Conservation (phyloP, 2,797 vertebrate species). For the Podarcis siculus region DNA sequence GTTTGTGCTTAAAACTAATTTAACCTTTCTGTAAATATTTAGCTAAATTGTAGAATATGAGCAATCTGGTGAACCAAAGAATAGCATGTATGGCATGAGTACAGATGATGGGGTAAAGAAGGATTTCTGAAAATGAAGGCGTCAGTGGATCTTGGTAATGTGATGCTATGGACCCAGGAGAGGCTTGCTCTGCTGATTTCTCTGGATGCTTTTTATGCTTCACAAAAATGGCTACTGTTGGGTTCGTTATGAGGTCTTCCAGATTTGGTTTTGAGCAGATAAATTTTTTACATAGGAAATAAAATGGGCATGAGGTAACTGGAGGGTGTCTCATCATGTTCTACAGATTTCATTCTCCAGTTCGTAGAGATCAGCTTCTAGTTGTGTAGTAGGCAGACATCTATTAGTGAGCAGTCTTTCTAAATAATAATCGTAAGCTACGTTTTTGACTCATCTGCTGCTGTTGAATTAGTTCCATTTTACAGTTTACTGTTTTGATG, state of each 20-base stretch:
- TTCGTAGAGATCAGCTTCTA: not conserved
- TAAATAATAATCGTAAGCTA: not conserved
- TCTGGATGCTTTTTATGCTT: not conserved
- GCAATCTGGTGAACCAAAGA: not conserved
- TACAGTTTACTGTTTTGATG: not conserved
- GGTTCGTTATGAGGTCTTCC: not conserved
- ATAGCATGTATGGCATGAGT: not conserved
- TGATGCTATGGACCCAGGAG: not conserved
- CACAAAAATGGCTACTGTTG: not conserved
- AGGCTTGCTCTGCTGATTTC: not conserved
- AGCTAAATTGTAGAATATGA: not conserved
- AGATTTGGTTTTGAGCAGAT: not conserved
- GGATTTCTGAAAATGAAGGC: not conserved
- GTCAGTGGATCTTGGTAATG: not conserved
- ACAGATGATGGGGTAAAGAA: conserved; percentile 1
- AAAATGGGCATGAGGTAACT: not conserved
- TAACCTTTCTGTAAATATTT: conserved; percentile 3
- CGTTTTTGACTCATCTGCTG: not conserved
- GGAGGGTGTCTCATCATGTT: not conserved
- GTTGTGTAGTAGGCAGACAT: not conserved
- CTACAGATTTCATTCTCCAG: not conserved
- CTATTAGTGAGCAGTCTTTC: not conserved
- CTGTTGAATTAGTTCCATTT: not conserved
- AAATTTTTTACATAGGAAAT: not conserved
- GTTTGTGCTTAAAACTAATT: not conserved